These are phyloP conservation scores for Agrotis clavis DNA, from an alignment of 2,888 invertebrate species.

Conservation along the genomic window DNA sequence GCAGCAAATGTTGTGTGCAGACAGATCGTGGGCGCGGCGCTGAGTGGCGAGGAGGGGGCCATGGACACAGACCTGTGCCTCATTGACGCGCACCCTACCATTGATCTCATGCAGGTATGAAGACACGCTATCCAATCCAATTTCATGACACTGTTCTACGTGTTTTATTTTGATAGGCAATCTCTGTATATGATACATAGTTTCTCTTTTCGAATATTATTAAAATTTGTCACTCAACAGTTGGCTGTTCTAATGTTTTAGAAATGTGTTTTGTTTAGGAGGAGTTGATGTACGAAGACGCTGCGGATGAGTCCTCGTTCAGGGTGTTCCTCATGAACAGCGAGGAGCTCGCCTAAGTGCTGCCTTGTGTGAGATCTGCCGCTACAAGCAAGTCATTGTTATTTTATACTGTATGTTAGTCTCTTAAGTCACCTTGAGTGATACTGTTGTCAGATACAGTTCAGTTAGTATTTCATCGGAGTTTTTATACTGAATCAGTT, in stretches of 20 bases:
- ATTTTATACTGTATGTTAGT: constrained; percentile 51
- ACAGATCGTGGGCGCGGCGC: constrained; percentile 62
- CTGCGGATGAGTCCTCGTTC: constrained; percentile 85
- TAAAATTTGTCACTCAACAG: too few relatives aligned
- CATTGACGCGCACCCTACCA: constrained; percentile 83
- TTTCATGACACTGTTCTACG: not conserved
- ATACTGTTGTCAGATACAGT: constrained; percentile 66
- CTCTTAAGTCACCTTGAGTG: constrained; percentile 68
- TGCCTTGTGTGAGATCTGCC: constrained; percentile 23
- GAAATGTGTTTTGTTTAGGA: constrained; percentile 75
- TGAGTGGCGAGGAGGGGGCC: constrained; percentile 48
- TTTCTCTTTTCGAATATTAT: not conserved
- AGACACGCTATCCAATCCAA: not conserved
- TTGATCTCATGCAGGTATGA: constrained; percentile 87
- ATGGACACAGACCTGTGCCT: constrained; percentile 77
- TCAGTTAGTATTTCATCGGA: constrained; percentile 69
- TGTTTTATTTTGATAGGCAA: too few relatives aligned
- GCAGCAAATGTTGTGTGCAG: constrained; percentile 35
- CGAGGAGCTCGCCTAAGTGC: constrained; percentile 76
- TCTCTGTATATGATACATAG: not conserved
- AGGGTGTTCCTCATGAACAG: constrained; percentile 85
- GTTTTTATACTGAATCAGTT: constrained; percentile 67
- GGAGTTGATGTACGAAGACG: constrained; percentile 87
- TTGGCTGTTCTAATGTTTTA: not conserved
- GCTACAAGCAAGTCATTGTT: constrained; percentile 61